Evolutionary conservation across 2,113 vertebrate genomes (phyloP).

Genomic region (Phyllostomus discolor): DNA sequence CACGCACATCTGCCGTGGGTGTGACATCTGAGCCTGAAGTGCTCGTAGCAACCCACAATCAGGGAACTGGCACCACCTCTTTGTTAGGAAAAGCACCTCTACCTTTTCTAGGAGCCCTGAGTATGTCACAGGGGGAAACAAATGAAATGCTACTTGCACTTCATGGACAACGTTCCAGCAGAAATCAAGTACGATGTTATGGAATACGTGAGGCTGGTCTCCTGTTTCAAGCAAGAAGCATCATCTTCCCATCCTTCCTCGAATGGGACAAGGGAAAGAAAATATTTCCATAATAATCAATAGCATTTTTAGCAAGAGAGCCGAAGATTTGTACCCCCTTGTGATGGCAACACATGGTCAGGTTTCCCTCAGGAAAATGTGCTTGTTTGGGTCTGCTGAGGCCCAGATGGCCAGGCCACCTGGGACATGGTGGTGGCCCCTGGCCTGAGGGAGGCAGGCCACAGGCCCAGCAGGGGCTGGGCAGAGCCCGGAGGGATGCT

Average conservation of each 20-base stretch:
- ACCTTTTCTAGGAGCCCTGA: neutral
- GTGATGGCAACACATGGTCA: neutral
- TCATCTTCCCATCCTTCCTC: neutral
- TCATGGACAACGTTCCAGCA: neutral
- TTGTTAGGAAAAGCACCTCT: neutral
- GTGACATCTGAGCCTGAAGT: neutral
- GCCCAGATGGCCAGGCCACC: no score
- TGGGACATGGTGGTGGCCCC: neutral
- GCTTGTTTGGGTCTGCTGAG: neutral
- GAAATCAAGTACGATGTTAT: neutral
- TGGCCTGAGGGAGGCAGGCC: neutral
- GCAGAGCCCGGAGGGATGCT: no score
- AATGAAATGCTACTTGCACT: neutral
- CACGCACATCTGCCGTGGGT: neutral
- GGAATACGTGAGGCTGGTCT: neutral
- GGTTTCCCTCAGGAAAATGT: neutral
- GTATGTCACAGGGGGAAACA: neutral
- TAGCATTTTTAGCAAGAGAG: neutral
- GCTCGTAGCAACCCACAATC: no score
- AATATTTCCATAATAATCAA: neutral
- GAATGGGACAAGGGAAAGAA: neutral
- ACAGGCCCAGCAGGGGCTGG: neutral
- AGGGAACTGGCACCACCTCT: neutral
- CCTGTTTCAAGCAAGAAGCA: neutral
- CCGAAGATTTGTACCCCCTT: neutral